Percentiles rank a stretch among this genome's conserved stretches.
These are phyloP conservation scores for Mastigias papua DNA, from an alignment of 30 jellyfish, hydroid and myxozoan species.

Conservation along the genomic window DNA sequence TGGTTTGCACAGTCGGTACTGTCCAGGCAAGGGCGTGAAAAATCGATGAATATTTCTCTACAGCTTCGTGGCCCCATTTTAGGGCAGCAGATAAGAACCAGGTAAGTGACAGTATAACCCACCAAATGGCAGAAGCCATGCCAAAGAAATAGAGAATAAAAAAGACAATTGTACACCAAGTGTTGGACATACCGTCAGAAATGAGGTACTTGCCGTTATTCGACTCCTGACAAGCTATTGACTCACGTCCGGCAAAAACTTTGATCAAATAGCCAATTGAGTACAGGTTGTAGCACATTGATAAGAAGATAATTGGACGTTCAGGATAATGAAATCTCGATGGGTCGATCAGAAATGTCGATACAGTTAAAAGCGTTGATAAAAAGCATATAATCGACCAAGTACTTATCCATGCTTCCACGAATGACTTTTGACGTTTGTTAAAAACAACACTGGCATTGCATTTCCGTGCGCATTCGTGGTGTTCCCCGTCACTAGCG, in stretches of 20 bases:
- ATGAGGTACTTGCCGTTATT: slow-evolving; percentile 67
- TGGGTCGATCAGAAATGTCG: slow-evolving; percentile 84
- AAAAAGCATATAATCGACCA: slow-evolving; percentile 89
- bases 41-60: slow-evolving; percentile 85
- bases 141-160: slow-evolving; percentile 81
- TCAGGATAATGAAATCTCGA: slow-evolving; percentile 91
- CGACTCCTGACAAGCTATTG: slow-evolving; percentile 69
- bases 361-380: slow-evolving; percentile 87
- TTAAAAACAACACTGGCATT: slow-evolving; percentile 66
- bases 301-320: slow-evolving; percentile 88
- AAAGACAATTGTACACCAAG: slow-evolving; percentile 84
- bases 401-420: slow-evolving; percentile 81
- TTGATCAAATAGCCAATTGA: slow-evolving; percentile 83
- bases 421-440: slow-evolving; percentile 64
- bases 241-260: slow-evolving; percentile 84
- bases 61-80: slow-evolving; percentile 98
- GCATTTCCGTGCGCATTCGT: slow-evolving; percentile 82
- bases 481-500: slow-evolving; percentile 66
- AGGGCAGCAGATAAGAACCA: slow-evolving; percentile 96
- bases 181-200: slow-evolving; percentile 82
- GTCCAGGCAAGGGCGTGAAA: slow-evolving; percentile 96
- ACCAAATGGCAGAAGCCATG: slow-evolving; percentile 97
- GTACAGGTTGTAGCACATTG: slow-evolving; percentile 89
- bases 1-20: slow-evolving; percentile 87
- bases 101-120: slow-evolving; percentile 89